Percentiles rank a stretch among this genome's conserved stretches.
Evolutionary conservation across 2,113 vertebrate genomes (phyloP).

Genomic region (Myiozetetes cayanensis): DNA sequence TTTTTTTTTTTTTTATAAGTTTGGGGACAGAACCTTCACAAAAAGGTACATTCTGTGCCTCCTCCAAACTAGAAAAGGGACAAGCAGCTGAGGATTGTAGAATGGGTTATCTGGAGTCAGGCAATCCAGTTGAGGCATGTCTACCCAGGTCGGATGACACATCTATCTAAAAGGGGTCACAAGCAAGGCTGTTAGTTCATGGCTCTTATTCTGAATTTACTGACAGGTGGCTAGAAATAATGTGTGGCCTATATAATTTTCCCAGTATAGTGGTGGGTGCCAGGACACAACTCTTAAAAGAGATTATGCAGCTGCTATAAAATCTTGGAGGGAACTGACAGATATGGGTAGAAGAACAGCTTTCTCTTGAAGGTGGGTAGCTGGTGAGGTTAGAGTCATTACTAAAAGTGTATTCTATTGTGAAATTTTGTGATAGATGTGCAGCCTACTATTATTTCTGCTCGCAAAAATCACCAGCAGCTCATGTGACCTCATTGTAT

Average conservation of each 20-base stretch:
- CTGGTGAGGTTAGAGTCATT: background rate
- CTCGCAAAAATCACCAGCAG: background rate
- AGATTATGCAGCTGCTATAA: constrained; percentile 25
- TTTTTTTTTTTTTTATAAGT: background rate
- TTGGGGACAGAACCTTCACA: constrained; percentile 14
- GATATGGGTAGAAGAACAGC: background rate
- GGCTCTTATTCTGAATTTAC: constrained; percentile 16
- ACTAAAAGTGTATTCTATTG: background rate
- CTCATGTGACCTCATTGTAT: background rate
- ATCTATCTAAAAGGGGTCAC: constrained; percentile 41
- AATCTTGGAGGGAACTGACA: background rate
- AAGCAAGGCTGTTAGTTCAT: background rate
- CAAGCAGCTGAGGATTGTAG: background rate
- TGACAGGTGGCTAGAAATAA: constrained; percentile 55
- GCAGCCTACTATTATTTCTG: background rate
- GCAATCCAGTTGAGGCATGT: constrained; percentile 24
- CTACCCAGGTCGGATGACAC: constrained; percentile 14
- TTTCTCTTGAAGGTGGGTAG: background rate
- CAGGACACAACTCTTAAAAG: background rate
- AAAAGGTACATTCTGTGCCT: constrained; percentile 45
- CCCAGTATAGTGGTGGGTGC: background rate
- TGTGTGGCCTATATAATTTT: constrained; percentile 30
- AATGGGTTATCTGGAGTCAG: constrained; percentile 40
- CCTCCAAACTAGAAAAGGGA: background rate
- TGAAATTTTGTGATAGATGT: background rate